These are phyloP conservation scores for Megaptera novaeangliae DNA, from an alignment of 2,113 vertebrate genomes.

Conservation along the genomic window DNA sequence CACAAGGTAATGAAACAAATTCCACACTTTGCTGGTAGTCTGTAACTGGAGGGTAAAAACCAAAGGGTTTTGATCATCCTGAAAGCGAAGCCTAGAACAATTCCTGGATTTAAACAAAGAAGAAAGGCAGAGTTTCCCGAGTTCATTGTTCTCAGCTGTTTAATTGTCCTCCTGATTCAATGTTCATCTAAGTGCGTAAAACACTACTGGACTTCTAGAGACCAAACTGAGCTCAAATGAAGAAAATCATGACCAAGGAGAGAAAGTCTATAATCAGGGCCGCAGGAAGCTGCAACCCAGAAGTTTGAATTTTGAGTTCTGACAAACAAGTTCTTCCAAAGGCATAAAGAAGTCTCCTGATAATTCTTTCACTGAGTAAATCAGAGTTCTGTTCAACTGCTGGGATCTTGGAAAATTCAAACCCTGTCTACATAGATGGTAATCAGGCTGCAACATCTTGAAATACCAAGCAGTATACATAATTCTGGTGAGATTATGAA, in stretches of 20 bases:
- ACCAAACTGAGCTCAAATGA: constrained; percentile 63
- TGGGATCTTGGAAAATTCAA: constrained; percentile 11
- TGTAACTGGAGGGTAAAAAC: constrained; percentile 56
- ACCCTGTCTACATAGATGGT: neutral
- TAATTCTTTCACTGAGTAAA: neutral
- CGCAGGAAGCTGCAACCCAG: constrained; percentile 30
- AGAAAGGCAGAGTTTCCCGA: neutral
- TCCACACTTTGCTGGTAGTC: constrained; percentile 69
- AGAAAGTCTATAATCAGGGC: constrained; percentile 47
- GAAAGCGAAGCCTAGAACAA: neutral
- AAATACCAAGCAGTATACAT: neutral
- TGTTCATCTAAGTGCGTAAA: constrained; percentile 41
- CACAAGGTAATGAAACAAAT: constrained; percentile 73
- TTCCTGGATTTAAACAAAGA: constrained; percentile 54
- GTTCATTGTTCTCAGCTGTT: constrained; percentile 57
- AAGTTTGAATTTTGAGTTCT: constrained; percentile 53
- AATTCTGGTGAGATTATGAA: neutral
- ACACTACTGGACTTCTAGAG: constrained; percentile 43
- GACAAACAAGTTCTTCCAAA: constrained; percentile 8
- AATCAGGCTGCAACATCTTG: neutral
- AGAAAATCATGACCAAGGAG: constrained; percentile 49
- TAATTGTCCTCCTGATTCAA: constrained; percentile 60
- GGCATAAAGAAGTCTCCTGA: neutral
- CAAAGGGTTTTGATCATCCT: constrained; percentile 48
- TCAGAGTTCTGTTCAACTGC: neutral